These are phyloP conservation scores for Lasioglossum albipes DNA, from an alignment of 1,140 invertebrate species.

Conservation along the genomic window DNA sequence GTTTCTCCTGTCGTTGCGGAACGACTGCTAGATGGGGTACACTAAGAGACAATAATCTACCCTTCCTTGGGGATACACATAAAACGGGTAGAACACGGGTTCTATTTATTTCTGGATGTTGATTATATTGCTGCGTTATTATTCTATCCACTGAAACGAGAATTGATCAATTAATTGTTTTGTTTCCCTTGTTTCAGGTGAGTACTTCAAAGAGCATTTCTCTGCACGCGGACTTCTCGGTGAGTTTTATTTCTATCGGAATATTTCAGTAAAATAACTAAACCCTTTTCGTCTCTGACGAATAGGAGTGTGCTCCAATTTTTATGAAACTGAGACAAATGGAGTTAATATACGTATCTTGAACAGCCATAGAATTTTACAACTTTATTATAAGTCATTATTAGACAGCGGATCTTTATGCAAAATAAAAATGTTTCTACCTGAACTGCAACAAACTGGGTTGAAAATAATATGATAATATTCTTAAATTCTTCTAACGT, in stretches of 20 bases:
- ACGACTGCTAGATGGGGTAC: not conserved
- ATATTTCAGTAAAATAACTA: too few relatives aligned
- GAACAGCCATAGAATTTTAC: too few relatives aligned
- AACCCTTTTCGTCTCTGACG: too few relatives aligned
- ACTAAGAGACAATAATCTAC: not conserved
- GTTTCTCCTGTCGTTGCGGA: not conserved
- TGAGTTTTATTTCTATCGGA: not conserved
- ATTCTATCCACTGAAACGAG: not conserved
- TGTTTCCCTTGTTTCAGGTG: not conserved
- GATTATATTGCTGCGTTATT: not conserved
- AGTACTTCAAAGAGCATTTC: not conserved
- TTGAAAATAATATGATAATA: too few relatives aligned
- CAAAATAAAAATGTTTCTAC: too few relatives aligned
- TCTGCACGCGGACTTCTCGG: not conserved
- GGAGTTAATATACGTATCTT: too few relatives aligned
- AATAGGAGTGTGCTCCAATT: too few relatives aligned
- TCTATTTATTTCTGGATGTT: not conserved
- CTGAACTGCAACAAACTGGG: too few relatives aligned
- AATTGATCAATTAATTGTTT: not conserved
- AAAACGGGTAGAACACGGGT: not conserved
- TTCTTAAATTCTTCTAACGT: too few relatives aligned
- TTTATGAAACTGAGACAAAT: too few relatives aligned
- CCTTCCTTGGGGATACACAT: not conserved
- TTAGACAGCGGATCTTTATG: too few relatives aligned
- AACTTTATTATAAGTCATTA: too few relatives aligned